phyloP scores from a whole-genome alignment of 1,140 invertebrate species.

The Formica selysi region DNA sequence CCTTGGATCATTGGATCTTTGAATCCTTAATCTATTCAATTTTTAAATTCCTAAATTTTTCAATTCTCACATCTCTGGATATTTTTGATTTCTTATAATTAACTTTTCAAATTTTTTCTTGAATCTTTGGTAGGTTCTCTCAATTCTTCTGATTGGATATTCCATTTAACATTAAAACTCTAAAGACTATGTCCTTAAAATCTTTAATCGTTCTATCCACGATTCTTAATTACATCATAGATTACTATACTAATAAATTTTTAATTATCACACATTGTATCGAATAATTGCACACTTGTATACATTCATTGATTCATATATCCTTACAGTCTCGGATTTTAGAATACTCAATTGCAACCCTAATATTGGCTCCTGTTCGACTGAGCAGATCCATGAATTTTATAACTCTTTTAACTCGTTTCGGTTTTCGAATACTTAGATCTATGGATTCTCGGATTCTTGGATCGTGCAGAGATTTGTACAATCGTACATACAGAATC shows the following conservation, averaged over 20 bases:
- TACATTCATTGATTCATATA: neutral
- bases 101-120: neutral
- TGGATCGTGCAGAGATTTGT: constrained; percentile 53
- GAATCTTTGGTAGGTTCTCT: constrained; percentile 14
- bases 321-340: constrained; percentile 32
- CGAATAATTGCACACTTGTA: constrained; percentile 39
- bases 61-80: neutral
- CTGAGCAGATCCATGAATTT: constrained; percentile 1
- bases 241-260: constrained; percentile 22
- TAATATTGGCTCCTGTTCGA: neutral
- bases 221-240: constrained; percentile 9
- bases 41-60: neutral
- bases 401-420: constrained; percentile 5
- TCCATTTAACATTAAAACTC: neutral
- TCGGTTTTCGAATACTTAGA: constrained; percentile 12
- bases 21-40: constrained; percentile 1
- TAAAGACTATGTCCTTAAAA: constrained; percentile 25
- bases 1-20: constrained; percentile 27
- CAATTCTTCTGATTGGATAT: constrained; percentile 26
- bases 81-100: constrained; percentile 15
- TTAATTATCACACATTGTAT: constrained; percentile 31
- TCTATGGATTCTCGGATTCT: constrained; percentile 58
- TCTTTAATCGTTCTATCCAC: neutral
- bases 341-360: constrained; percentile 1
- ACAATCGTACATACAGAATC: constrained; percentile 51